Percentiles rank a stretch among this genome's conserved stretches.
Evolutionary conservation across 1,140 invertebrate genomes (phyloP).

Genomic region (Lamellibrachia luymesi): DNA sequence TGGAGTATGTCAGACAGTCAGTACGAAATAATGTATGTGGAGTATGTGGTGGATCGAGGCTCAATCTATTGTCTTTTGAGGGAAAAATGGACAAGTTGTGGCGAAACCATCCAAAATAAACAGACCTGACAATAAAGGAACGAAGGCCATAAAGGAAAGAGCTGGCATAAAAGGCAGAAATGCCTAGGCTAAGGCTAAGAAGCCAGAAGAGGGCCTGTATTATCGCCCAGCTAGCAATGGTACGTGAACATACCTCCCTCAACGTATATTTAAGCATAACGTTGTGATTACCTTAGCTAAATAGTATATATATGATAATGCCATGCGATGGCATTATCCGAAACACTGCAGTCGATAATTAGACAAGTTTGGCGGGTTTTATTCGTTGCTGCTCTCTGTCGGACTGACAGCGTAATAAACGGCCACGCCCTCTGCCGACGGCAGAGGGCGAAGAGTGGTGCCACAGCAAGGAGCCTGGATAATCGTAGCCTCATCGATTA

Average conservation of each 20-base stretch:
- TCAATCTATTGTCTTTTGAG: too few relatives aligned
- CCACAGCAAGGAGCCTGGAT: background rate
- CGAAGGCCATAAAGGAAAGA: too few relatives aligned
- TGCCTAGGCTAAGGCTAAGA: too few relatives aligned
- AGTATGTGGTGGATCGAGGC: too few relatives aligned
- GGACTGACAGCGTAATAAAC: background rate
- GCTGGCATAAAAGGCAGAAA: too few relatives aligned
- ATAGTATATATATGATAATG: background rate
- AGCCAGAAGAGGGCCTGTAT: background rate
- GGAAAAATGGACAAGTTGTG: too few relatives aligned
- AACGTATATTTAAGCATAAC: background rate
- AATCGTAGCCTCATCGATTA: background rate
- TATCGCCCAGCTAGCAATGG: background rate
- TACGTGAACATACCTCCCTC: background rate
- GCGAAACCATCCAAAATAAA: too few relatives aligned
- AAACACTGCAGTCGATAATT: background rate
- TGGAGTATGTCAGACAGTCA: too few relatives aligned
- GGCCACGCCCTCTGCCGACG: too few relatives aligned
- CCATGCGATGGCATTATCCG: background rate
- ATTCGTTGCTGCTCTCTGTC: background rate
- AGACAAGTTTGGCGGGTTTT: background rate
- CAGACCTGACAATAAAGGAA: too few relatives aligned
- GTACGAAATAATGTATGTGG: too few relatives aligned
- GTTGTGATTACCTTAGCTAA: background rate
- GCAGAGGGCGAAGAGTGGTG: too few relatives aligned